Evolutionary conservation across 1,140 invertebrate species (phyloP).

Genomic region (Hypsibius dujardini): DNA sequence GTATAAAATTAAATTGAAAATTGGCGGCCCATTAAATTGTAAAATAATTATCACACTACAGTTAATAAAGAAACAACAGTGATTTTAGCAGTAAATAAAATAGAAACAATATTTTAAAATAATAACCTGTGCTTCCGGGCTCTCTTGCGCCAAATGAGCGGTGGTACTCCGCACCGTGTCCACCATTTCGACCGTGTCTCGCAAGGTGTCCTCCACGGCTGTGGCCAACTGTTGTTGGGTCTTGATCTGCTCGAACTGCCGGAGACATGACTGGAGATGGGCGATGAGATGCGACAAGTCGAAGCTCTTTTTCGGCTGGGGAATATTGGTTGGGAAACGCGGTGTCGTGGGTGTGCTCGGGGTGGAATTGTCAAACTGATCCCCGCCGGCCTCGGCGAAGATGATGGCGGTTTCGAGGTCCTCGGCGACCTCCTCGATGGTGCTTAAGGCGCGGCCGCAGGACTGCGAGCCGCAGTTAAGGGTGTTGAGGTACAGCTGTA

Average conservation of each 20-base stretch:
- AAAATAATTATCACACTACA: too few relatives aligned
- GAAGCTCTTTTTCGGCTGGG: too few relatives aligned
- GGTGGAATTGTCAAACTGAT: background rate
- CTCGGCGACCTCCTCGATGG: slow-evolving; percentile 31
- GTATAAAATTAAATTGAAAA: too few relatives aligned
- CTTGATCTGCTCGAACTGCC: background rate
- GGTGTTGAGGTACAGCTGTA: background rate
- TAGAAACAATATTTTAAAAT: slow-evolving; percentile 6
- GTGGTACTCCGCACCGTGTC: background rate
- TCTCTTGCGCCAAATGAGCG: background rate
- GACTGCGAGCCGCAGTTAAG: background rate
- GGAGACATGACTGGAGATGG: background rate
- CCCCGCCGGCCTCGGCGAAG: slow-evolving; percentile 79
- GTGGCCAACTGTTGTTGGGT: slow-evolving; percentile 1
- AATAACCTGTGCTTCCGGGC: slow-evolving; percentile 66
- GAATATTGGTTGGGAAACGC: background rate
- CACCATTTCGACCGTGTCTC: background rate
- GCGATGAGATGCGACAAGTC: background rate
- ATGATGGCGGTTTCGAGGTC: slow-evolving; percentile 97
- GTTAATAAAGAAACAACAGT: background rate
- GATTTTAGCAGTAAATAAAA: background rate
- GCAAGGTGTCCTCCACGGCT: background rate
- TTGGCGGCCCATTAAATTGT: too few relatives aligned
- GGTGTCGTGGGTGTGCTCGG: background rate
- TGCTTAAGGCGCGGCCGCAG: background rate